phyloP scores from a whole-genome alignment of 2,888 invertebrate species.

The Pandemis heparana region DNA sequence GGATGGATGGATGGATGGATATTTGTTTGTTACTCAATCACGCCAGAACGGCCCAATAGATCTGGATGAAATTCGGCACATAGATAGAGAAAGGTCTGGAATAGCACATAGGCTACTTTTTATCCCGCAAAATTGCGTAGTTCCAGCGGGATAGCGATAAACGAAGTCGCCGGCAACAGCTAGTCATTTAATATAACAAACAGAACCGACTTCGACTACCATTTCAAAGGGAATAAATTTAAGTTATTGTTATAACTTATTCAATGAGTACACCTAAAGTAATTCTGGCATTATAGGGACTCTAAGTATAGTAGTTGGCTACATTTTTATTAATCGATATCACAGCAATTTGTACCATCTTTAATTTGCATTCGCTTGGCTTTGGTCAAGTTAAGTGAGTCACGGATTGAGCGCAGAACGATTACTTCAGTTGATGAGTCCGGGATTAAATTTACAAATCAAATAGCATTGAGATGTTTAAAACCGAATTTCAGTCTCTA shows the following conservation, averaged over 20 bases:
- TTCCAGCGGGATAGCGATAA: too few relatives aligned
- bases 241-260: slow-evolving; percentile 49
- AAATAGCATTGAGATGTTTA: slow-evolving; percentile 46
- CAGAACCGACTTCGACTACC: slow-evolving; percentile 56
- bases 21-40: too few relatives aligned
- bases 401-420: slow-evolving; percentile 5
- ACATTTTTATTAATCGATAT: background rate
- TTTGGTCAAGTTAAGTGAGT: slow-evolving; percentile 11
- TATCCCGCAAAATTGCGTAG: too few relatives aligned
- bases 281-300: too few relatives aligned
- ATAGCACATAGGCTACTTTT: too few relatives aligned
- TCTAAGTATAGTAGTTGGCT: background rate
- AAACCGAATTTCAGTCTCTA: slow-evolving; percentile 38
- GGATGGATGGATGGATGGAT: too few relatives aligned
- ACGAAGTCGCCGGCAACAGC: too few relatives aligned
- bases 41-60: too few relatives aligned
- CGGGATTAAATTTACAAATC: slow-evolving; percentile 48
- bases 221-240: slow-evolving; percentile 61
- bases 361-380: slow-evolving; percentile 29
- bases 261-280: background rate
- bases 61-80: too few relatives aligned
- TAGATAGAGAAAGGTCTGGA: too few relatives aligned
- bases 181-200: slow-evolving; percentile 51
- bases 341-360: background rate
- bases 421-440: slow-evolving; percentile 23